Percentiles rank a stretch among this genome's conserved stretches.
Evolutionary conservation across 2,113 vertebrate species (phyloP).

Genomic region (Calypte anna): DNA sequence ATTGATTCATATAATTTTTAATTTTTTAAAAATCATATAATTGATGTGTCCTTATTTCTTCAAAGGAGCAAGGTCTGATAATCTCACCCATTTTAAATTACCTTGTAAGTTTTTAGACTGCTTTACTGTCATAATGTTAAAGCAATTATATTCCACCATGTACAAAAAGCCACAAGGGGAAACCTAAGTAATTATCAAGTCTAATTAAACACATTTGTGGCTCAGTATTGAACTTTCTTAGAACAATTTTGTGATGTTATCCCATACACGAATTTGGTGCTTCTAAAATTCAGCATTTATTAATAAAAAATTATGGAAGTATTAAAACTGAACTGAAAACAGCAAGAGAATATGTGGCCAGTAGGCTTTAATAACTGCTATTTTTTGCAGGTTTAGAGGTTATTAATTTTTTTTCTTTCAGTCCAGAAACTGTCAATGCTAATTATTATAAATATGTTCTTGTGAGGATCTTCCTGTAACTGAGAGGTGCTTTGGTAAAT

Average conservation of each 20-base stretch:
- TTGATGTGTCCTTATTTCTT: not conserved
- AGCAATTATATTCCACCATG: conserved; percentile 23
- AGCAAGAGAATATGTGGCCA: not conserved
- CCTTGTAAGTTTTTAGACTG: not conserved
- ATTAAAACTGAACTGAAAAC: not conserved
- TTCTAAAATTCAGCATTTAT: not conserved
- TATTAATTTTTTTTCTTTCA: not conserved
- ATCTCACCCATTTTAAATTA: not conserved
- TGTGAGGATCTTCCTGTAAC: not conserved
- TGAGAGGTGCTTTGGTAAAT: not conserved
- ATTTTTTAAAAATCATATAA: not conserved
- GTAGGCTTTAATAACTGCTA: not conserved
- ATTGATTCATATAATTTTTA: not conserved
- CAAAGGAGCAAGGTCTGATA: not conserved
- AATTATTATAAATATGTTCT: not conserved
- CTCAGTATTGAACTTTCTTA: not conserved
- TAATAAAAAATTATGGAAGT: not conserved
- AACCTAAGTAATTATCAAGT: conserved; percentile 31
- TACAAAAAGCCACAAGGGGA: conserved; percentile 39
- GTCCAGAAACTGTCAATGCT: not conserved
- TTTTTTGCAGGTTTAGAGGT: not conserved
- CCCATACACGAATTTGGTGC: not conserved
- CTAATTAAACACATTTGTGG: conserved; percentile 9
- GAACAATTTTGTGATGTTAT: not conserved
- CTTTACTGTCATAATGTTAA: not conserved